Percentiles rank a stretch among this genome's conserved stretches.
Evolutionary conservation across 2,113 vertebrate genomes (phyloP).

Genomic region (Pachyramphus minor): DNA sequence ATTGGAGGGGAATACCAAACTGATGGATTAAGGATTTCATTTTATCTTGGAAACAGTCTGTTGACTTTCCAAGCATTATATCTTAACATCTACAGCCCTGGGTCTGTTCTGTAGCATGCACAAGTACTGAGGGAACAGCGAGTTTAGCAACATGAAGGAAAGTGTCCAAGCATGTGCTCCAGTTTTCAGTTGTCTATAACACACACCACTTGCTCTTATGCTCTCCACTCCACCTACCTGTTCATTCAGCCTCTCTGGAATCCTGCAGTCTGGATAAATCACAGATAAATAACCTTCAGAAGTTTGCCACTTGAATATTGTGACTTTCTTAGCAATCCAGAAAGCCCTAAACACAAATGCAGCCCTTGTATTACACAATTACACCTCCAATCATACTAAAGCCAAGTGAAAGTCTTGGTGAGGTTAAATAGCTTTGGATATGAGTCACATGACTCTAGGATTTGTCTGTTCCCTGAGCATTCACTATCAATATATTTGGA

Average conservation of each 20-base stretch:
- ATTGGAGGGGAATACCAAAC: not conserved
- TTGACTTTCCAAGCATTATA: not conserved
- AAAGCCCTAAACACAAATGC: not conserved
- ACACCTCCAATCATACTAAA: not conserved
- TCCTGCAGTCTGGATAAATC: not conserved
- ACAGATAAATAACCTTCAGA: not conserved
- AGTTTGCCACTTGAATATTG: not conserved
- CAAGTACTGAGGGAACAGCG: not conserved
- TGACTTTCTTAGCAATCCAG: not conserved
- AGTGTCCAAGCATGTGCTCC: not conserved
- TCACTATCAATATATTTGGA: not conserved
- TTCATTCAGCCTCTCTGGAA: not conserved
- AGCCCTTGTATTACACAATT: not conserved
- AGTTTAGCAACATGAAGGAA: not conserved
- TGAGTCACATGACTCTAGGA: accelerated
- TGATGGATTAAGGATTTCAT: not conserved
- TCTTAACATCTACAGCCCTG: not conserved
- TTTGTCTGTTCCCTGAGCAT: not conserved
- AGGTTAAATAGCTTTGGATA: not conserved
- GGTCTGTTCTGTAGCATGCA: not conserved
- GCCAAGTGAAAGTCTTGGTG: not conserved
- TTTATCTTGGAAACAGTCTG: not conserved
- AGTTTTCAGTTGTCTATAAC: not conserved
- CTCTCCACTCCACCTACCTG: not conserved
- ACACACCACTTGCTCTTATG: accelerated